Conservation (phyloP, 2,113 vertebrate species). For the Ivindomyrus marchei region DNA sequence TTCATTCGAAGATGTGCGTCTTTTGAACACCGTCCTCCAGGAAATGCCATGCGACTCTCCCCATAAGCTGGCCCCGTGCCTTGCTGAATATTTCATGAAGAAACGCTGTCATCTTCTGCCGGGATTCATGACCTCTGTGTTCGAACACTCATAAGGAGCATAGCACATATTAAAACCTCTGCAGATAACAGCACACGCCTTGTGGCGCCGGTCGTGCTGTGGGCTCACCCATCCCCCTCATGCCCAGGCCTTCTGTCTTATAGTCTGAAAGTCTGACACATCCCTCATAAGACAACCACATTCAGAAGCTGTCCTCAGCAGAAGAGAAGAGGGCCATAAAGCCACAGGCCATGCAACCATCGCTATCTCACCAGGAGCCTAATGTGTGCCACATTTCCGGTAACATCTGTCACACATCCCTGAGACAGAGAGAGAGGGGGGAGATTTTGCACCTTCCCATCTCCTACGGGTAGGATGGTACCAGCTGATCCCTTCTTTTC, state of each 20-base stretch:
- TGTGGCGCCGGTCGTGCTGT: background rate
- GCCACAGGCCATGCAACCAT: background rate
- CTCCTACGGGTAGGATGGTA: background rate
- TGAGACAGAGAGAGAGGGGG: background rate
- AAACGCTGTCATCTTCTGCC: background rate
- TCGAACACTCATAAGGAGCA: background rate
- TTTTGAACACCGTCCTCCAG: background rate
- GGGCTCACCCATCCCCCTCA: background rate
- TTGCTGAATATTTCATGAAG: background rate
- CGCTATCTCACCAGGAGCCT: background rate
- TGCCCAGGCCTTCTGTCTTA: background rate
- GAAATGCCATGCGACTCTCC: background rate
- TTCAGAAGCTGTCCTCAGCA: background rate
- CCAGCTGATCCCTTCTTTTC: background rate
- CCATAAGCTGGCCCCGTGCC: background rate
- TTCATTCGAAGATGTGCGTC: background rate
- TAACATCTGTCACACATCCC: background rate
- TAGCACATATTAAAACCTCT: background rate
- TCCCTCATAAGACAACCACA: background rate
- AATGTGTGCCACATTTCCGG: background rate
- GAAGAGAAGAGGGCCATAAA: background rate
- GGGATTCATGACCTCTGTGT: background rate
- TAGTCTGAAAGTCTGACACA: background rate
- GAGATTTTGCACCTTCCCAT: background rate
- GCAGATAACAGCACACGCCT: background rate